Evolutionary conservation across 2,113 vertebrate genomes (phyloP), one percentile per base, ranked within the genome.

Genomic region (Erpornis zantholeuca): DNA sequence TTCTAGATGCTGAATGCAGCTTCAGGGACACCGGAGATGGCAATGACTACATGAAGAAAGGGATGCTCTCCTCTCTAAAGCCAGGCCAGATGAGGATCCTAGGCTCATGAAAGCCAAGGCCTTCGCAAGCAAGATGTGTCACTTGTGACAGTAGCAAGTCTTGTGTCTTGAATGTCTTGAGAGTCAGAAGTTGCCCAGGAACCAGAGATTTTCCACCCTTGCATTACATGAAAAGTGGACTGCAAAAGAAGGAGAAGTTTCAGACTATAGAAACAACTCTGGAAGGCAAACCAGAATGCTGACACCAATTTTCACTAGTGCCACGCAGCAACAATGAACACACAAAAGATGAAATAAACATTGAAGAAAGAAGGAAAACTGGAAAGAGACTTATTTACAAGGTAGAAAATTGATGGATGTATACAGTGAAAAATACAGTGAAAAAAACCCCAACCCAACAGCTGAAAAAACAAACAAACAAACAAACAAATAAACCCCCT

Each of bases 381-480:
- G 4, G 13, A 70, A 72, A 65, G 17, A 50, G 5, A n/a, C 2
- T 82, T 95, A 52, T 63, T 88, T 92, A 71, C 16, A 73, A 56
- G 10, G 36, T 24, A 88, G 63, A 80, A 86, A 95, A 83, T 33
- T 45, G 29, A 38, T 59, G 25, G 25, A 63, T 27, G 2, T 18
- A 60, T 44, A 42, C 25, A 56, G 1, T 82, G 65, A 8, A n/a
- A n/a, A n/a, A n/a, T n/a, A n/a, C n/a, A n/a, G n/a, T n/a, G n/a
- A 40, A 25, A 78, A 68, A 42, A 73, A 35, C 2, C 6, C 12
- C 33, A 61, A 61, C 54, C 11, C 33, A 76, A 45, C 40, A 76
- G 25, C 36, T 73, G 61, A 38, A 89, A 80, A 78, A 94, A 72
- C 17, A 38, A 94, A 72, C 17, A 78, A 94, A 72, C 17, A 38